Evolutionary conservation across 2,888 invertebrate species (phyloP), one percentile per base, ranked within the genome.

Genomic region (Callyntrura guangdongensis): DNA sequence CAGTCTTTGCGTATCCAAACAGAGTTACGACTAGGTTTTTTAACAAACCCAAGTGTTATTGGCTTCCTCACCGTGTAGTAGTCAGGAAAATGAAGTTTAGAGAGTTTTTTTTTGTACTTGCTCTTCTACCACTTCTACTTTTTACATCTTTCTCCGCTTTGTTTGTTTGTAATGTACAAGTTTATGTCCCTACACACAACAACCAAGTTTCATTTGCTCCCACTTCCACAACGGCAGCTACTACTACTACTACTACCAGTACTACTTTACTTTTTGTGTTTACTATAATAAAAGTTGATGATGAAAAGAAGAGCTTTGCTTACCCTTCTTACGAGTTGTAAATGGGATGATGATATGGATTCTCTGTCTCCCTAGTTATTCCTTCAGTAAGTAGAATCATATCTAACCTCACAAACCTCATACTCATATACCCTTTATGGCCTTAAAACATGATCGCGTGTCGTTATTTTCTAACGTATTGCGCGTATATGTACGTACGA

Each of bases 391-490:
- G 22, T 64, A 2, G 20, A 47, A 72, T 47, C 20, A 49, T 77
- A 74, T 47, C 74, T 77, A 36, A 53, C 47, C 20, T 61, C 79
- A 27, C 27, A 17, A 20, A 12, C 20, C 25, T 25, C 20, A 49
- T 72, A 72, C 53, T n/a, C n/a, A 61, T 61, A 69, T 61, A 74
- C 79, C 83, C 88, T 88, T 88, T 83, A 83, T 83, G 81, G 83
- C 83, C 83, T 77, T 79, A 86, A 77, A 90, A 83, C 86, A 91
- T 79, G 91, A 88, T 91, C 91, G 84, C 91, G 91, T 91, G 91
- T 84, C 85, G 45, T 74, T 83, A 67, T n/a, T 69, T n/a, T 74
- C 49, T 17, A 84, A 36, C 49, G 85, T 86, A 56, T n/a, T n/a
- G n/a, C n/a, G n/a, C 72, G 49, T n/a, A n/a, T n/a, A n/a, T n/a